Evolutionary conservation across 2,888 invertebrate genomes (phyloP).

Genomic region (Siphonodentalium dalli): DNA sequence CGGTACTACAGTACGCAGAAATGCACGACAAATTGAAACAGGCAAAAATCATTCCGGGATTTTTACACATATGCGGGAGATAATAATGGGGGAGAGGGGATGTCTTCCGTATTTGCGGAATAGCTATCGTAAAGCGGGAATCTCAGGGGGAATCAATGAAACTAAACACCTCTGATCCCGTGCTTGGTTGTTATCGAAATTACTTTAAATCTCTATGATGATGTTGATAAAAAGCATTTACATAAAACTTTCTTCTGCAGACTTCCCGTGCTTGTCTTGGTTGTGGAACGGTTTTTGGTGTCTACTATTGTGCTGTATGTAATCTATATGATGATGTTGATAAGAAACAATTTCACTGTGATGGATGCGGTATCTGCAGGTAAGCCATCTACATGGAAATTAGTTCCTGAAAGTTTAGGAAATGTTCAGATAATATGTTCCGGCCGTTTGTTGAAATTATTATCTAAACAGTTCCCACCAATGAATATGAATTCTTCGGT

Average conservation of each 20-base stretch:
- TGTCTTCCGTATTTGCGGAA: neutral
- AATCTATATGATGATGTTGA: conserved; percentile 89
- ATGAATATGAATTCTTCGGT: too few species aligned
- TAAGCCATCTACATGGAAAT: too few species aligned
- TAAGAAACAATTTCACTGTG: conserved; percentile 89
- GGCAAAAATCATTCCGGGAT: too few species aligned
- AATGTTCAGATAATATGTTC: too few species aligned
- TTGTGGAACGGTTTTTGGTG: conserved; percentile 54
- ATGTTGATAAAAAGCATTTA: conserved; percentile 87
- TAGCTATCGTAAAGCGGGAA: too few species aligned
- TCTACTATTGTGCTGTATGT: conserved; percentile 88
- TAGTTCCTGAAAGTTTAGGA: too few species aligned
- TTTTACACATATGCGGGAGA: neutral
- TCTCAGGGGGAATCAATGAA: too few species aligned
- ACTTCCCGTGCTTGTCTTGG: conserved; percentile 37
- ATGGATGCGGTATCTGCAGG: conserved; percentile 88
- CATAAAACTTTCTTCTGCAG: conserved; percentile 67
- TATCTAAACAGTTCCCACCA: too few species aligned
- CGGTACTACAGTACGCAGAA: too few species aligned
- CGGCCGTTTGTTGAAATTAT: too few species aligned
- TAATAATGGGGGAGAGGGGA: neutral
- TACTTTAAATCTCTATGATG: conserved; percentile 79
- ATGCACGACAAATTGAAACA: too few species aligned
- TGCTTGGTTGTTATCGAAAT: conserved; percentile 43
- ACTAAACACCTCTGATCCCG: conserved; percentile 14